Percentiles rank a stretch among this genome's conserved stretches.
Conservation (phyloP, 2,113 vertebrate genomes). For the Nycticorax nycticorax region DNA sequence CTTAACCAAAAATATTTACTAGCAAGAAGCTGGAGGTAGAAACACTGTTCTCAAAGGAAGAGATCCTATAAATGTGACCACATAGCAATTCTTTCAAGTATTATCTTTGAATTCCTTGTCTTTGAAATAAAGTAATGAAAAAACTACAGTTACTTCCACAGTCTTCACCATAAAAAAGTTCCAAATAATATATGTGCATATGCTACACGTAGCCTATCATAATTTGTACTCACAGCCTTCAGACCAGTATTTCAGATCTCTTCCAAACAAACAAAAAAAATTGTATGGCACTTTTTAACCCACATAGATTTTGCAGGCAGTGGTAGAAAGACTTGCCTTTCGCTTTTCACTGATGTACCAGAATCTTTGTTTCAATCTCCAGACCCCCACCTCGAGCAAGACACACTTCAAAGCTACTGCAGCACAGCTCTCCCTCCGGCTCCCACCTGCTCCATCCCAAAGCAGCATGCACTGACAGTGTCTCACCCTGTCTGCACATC, state of each 20-base stretch:
- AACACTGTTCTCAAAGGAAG: neutral
- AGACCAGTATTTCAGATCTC: neutral
- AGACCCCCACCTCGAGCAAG: neutral
- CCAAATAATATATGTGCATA: neutral
- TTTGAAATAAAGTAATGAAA: neutral
- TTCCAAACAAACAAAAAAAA: neutral
- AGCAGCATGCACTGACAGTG: fast-evolving
- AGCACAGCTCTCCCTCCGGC: neutral
- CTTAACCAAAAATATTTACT: neutral
- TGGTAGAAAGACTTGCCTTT: neutral
- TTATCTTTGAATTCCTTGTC: neutral
- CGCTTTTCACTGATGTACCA: neutral
- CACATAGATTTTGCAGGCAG: neutral
- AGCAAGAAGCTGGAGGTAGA: neutral
- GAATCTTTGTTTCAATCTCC: neutral
- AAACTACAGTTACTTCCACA: neutral
- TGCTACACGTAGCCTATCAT: neutral
- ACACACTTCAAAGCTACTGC: neutral
- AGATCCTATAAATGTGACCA: neutral
- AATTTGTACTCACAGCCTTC: neutral
- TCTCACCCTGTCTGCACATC: neutral
- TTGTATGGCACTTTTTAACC: neutral
- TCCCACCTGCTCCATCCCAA: neutral
- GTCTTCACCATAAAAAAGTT: neutral
- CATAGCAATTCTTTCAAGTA: neutral